phyloP scores from a whole-genome alignment of 53 echinoderm and acorn worm genomes.

The Astropecten irregularis region DNA sequence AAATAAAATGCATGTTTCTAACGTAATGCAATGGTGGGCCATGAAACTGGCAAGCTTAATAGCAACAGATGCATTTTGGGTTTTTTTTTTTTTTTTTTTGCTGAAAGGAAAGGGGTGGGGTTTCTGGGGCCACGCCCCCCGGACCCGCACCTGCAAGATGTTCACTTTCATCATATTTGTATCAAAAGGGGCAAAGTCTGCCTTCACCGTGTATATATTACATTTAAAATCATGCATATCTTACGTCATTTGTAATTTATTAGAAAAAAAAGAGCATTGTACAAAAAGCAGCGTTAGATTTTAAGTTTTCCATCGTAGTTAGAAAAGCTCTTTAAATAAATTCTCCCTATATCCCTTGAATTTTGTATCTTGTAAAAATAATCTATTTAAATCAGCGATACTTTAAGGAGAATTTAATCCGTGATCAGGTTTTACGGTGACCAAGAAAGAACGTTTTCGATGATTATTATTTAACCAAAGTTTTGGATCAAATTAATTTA shows the following conservation, averaged over 20 bases:
- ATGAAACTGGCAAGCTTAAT: background rate
- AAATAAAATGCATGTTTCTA: background rate
- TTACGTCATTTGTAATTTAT: background rate
- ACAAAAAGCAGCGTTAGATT: background rate
- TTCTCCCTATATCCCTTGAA: conserved; percentile 17
- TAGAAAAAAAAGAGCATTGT: no score
- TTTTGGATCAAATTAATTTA: conserved; percentile 24
- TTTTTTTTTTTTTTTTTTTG: no score
- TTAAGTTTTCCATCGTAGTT: background rate
- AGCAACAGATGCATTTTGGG: background rate
- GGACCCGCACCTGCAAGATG: no score
- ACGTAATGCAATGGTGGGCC: no score
- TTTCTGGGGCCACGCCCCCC: no score
- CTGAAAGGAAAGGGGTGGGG: background rate
- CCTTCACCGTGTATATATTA: background rate
- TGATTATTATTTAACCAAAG: conserved; percentile 11
- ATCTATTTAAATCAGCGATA: conserved; percentile 21
- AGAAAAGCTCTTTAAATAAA: background rate
- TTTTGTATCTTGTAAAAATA: conserved; percentile 21
- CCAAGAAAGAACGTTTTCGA: background rate
- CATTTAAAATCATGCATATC: background rate
- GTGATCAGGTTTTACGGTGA: conserved; percentile 16
- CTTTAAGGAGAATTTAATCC: conserved; percentile 13
- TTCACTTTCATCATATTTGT: no score
- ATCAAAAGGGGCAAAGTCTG: background rate